A percentile compares a stretch with the other conserved stretches of the same genome.
These are phyloP conservation scores for Rosalia funebris DNA, from an alignment of 2,888 invertebrate genomes.

Conservation along the genomic window DNA sequence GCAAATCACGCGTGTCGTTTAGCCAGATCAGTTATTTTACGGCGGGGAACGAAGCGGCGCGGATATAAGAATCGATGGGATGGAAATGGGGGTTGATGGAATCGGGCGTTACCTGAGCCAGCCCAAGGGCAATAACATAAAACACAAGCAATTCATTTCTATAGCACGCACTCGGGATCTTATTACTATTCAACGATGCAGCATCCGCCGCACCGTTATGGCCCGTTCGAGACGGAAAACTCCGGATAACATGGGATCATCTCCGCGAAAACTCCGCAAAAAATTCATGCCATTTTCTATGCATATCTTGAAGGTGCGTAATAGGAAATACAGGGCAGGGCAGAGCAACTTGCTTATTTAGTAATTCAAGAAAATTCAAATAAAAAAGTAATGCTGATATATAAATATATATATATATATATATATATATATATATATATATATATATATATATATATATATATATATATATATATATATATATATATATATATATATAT, in stretches of 20 bases:
- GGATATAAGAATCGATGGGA: slow-evolving; percentile 51
- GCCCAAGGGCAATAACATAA: slow-evolving; percentile 57
- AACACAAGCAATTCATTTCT: slow-evolving; percentile 61
- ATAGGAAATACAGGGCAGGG: too few relatives aligned
- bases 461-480: too few relatives aligned
- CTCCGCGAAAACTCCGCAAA: slow-evolving; percentile 42
- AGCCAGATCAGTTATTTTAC: slow-evolving; percentile 62
- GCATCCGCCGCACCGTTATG: slow-evolving; percentile 58
- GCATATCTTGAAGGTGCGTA: too few relatives aligned
- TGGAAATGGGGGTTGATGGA: slow-evolving; percentile 41
- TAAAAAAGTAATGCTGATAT: too few relatives aligned
- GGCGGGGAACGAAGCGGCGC: slow-evolving; percentile 50
- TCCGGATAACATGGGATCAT: slow-evolving; percentile 48
- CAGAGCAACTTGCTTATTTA: too few relatives aligned
- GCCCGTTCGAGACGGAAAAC: slow-evolving; percentile 49
- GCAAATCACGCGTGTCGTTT: slow-evolving; percentile 64
- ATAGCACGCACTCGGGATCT: slow-evolving; percentile 62
- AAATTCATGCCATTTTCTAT: too few relatives aligned
- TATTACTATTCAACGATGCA: slow-evolving; percentile 66
- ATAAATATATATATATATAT: too few relatives aligned
- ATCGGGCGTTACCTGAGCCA: slow-evolving; percentile 52
- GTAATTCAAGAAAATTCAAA: too few relatives aligned
- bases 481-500: too few relatives aligned
- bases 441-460: too few relatives aligned
- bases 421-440: too few relatives aligned